Evolutionary conservation across 2,797 vertebrate species (phyloP), one percentile per base, ranked within the genome.

Genomic region (Trachops cirrhosus): DNA sequence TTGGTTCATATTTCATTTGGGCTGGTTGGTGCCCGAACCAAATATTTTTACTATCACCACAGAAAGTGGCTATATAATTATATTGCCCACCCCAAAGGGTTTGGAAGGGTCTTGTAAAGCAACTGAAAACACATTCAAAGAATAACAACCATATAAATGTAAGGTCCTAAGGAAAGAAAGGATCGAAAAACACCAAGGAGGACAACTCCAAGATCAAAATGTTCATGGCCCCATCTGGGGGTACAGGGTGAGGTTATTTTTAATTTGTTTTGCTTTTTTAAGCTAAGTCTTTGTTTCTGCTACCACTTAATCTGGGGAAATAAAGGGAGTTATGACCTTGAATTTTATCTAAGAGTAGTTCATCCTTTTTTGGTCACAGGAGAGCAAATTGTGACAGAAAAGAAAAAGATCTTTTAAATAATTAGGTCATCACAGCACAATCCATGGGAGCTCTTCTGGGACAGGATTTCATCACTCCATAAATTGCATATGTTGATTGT

Each of bases 391-490:
- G 88, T 68, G 64, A 77, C 21, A 75, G 50, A 68, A 82, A 78
- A 83, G 75, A 91, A 84, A 89, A 85, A 90, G 75, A 80, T 29
- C 26, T 85, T 67, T 44, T 92, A 92, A 96, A 82, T 96, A 96
- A 96, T 86, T 93, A 68, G 83, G 59, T 77, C 86, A 44, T 94
- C n/a, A 54, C 74, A 62, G 48, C 54, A 70, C 50, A 52, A 86
- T 95, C 59, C 86, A 79, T 29, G 74, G 50, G 48, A 92, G 54
- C 39, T 94, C 82, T 91, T 94, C 70, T 39, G 88, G 86, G 89
- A 82, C n/a, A 90, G 95, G 86, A 95, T 90, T 92, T 97, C 96
- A 95, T 96, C 77, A 90, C 91, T 74, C 62, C 73, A 44, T 82
- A 93, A 85, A 85, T 86, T 97, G 94, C 14, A 0, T 89, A 32